phyloP scores from a whole-genome alignment of 1,140 invertebrate species.

The Euura lappo region DNA sequence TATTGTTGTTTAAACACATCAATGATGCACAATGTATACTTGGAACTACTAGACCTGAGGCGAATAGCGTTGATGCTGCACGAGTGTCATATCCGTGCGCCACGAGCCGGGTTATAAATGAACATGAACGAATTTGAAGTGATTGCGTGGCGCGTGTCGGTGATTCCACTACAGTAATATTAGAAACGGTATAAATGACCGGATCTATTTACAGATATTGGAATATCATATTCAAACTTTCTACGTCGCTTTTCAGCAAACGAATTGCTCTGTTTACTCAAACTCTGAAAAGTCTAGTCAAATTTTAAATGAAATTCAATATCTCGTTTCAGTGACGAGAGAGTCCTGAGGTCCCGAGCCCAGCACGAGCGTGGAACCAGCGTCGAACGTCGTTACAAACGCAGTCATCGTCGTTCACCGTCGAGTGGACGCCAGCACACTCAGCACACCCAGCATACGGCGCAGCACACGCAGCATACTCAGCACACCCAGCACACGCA shows the following conservation, averaged over 20 bases:
- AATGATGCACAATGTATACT: too few relatives aligned
- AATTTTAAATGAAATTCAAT: conserved; percentile 6
- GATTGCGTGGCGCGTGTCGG: background rate
- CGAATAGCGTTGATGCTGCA: background rate
- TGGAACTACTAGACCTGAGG: too few relatives aligned
- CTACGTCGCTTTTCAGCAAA: too few relatives aligned
- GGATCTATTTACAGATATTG: background rate
- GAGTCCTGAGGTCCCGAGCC: conserved; percentile 63
- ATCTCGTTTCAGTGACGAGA: conserved; percentile 62
- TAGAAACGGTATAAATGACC: background rate
- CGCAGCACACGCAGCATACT: conserved; percentile 29
- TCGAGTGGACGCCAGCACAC: conserved; percentile 61
- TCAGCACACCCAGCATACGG: conserved; percentile 43
- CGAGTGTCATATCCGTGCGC: background rate
- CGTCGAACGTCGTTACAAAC: conserved; percentile 68
- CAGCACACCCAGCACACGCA: conserved; percentile 52
- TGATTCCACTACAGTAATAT: background rate
- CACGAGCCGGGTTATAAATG: background rate
- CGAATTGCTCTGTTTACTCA: too few relatives aligned
- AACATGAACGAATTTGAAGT: conserved; percentile 10
- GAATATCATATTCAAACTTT: too few relatives aligned
- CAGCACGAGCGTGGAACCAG: conserved; percentile 68
- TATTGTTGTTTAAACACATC: too few relatives aligned
- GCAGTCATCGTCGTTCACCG: conserved; percentile 67
- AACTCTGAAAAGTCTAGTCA: too few relatives aligned